Base-by-base conservation (phyloP, 2,113 vertebrate genomes). In the Benitochromis conjunctus region DNA sequence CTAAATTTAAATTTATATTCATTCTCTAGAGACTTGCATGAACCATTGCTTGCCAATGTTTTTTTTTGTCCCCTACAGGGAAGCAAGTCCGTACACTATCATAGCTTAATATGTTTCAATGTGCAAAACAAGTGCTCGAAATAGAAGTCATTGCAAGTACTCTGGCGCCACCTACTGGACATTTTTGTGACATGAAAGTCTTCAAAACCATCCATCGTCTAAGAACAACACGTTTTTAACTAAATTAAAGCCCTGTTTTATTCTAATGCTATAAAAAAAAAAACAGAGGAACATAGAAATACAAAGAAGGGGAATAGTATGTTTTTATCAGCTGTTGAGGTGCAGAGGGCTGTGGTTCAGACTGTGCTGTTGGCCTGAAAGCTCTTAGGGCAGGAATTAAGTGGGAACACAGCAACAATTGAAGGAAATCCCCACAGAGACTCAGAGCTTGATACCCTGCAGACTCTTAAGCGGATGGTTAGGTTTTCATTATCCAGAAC, bases 371-470 rank as follows among this genome's bases (percentile, higher is more conserved):
- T 34, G 26, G 26, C 53, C 78, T 89, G 79, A 84, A 76, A 55
- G 60, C 48, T 53, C 64, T 55, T 41, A 80, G 62, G 34, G 19
- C 51, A 78, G 76, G 29, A 79, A 60, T 58, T 71, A 83, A 78
- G 64, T 62, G 88, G 91, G 91, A 94, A 91, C 77, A 85, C 26
- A 21, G 64, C 86, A 95, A 95, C 95, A 95, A 95, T 95, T 69
- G 94, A 91, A 95, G 95, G 95, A 95, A 94, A 92, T 95, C 92
- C 95, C 92, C 81, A 54, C 16, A 41, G 92, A 93, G 90, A 87
- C 90, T 64, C 76, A 8, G 29, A 80, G 86, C 76, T 82, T 82
- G 87, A 93, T 84, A 79, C 80, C 29, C 86, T 81, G 69, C 80
- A 78, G 71, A 80, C 79, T 80, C 81, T 86, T 48, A 7, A 16